Evolutionary conservation across 2,113 vertebrate species (phyloP).

Genomic region (Echinops telfairi): DNA sequence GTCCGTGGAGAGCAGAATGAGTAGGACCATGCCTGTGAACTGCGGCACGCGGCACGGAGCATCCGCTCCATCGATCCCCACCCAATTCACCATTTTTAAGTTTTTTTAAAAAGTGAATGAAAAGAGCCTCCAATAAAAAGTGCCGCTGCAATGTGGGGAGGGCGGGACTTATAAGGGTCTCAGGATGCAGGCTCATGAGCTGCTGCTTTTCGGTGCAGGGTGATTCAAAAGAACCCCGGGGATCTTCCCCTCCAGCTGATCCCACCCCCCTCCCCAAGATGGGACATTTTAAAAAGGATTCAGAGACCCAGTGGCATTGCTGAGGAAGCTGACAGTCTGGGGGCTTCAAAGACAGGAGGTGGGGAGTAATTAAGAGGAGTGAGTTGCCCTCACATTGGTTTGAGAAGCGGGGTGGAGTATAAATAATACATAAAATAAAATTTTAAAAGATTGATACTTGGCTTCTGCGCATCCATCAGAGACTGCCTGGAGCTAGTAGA

Average conservation of each 20-base stretch:
- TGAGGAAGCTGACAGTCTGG: neutral
- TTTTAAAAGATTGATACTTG: conserved; percentile 42
- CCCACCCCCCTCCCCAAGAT: neutral
- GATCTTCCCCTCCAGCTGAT: neutral
- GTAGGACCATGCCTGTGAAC: too few relatives aligned
- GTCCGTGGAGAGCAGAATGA: too few relatives aligned
- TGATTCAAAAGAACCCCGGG: neutral
- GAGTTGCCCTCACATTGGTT: conserved; percentile 43
- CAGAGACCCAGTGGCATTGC: conserved; percentile 49
- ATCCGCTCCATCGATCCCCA: too few relatives aligned
- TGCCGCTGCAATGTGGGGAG: neutral
- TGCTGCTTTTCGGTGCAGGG: conserved; percentile 14
- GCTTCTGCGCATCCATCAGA: conserved; percentile 24
- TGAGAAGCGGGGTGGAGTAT: conserved; percentile 59
- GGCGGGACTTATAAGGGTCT: neutral
- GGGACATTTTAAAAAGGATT: conserved; percentile 47
- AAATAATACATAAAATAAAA: conserved; percentile 78
- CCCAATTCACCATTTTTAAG: too few relatives aligned
- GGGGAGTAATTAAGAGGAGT: conserved; percentile 70
- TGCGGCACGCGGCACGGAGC: too few relatives aligned
- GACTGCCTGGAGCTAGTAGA: conserved; percentile 52
- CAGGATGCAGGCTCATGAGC: neutral
- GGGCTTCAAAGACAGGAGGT: conserved; percentile 58
- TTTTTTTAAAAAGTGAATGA: too few relatives aligned
- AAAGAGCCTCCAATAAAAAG: neutral